Percentiles rank a stretch among this genome's conserved stretches.
Conservation (phyloP, 2,888 invertebrate species). For the Hyposoter dolosus region DNA sequence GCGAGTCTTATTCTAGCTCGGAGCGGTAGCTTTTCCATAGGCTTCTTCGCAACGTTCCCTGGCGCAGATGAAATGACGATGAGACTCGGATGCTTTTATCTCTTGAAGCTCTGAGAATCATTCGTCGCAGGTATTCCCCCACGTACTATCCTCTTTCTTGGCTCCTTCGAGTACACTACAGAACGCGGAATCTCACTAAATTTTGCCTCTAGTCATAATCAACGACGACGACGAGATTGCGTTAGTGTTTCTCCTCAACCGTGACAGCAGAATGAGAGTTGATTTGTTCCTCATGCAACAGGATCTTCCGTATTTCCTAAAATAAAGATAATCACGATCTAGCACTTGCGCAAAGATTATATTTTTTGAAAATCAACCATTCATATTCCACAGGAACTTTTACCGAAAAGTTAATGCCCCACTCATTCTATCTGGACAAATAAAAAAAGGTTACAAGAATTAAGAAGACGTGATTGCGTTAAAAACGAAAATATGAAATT, state of each 20-base stretch:
- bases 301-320: background rate
- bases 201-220: conserved; percentile 76
- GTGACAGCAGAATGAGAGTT: conserved; percentile 48
- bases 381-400: background rate
- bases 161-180: conserved; percentile 24
- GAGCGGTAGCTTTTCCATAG: conserved; percentile 53
- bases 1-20: conserved; percentile 65
- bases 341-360: background rate
- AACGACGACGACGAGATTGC: conserved; percentile 76
- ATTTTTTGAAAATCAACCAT: no score
- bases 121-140: conserved; percentile 36
- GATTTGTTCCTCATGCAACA: conserved; percentile 17
- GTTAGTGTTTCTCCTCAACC: conserved; percentile 70
- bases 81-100: conserved; percentile 49
- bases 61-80: conserved; percentile 35
- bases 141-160: conserved; percentile 31
- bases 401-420: background rate
- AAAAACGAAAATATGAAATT: no score
- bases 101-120: conserved; percentile 23
- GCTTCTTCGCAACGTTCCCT: conserved; percentile 24
- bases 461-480: background rate
- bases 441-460: background rate
- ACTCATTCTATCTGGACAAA: background rate
- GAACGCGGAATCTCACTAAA: conserved; percentile 60
- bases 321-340: background rate